Evolutionary conservation across 2,113 vertebrate species (phyloP).

Genomic region (Crotalus helleri): DNA sequence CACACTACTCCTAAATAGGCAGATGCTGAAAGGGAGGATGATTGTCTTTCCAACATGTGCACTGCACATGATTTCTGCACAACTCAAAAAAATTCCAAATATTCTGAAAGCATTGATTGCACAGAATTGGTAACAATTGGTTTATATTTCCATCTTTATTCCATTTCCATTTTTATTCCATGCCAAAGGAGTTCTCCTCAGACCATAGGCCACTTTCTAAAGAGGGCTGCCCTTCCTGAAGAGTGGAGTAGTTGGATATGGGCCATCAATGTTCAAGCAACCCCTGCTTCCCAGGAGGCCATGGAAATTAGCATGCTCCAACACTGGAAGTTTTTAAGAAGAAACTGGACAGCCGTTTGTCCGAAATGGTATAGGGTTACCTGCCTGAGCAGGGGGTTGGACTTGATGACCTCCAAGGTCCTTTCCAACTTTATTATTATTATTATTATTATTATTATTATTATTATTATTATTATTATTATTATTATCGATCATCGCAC

Average conservation of each 20-base stretch:
- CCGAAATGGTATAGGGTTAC: too few species aligned
- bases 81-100: background rate
- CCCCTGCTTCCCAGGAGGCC: background rate
- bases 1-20: background rate
- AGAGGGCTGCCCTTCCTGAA: background rate
- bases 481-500: too few species aligned
- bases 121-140: background rate
- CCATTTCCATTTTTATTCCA: background rate
- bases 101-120: background rate
- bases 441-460: too few species aligned
- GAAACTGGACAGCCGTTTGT: too few species aligned
- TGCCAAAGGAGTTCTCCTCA: background rate
- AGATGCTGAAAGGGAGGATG: background rate
- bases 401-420: too few species aligned
- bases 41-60: background rate
- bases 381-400: too few species aligned
- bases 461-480: too few species aligned
- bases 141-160: background rate
- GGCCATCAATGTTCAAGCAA: background rate
- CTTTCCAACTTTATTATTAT: too few species aligned
- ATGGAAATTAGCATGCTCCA: background rate
- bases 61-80: background rate
- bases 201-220: background rate
- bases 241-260: background rate
- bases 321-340: too few species aligned